Evolutionary conservation across 2,888 invertebrate genomes (phyloP), one percentile per base, ranked within the genome.

Genomic region (Stegana nigrithorax): DNA sequence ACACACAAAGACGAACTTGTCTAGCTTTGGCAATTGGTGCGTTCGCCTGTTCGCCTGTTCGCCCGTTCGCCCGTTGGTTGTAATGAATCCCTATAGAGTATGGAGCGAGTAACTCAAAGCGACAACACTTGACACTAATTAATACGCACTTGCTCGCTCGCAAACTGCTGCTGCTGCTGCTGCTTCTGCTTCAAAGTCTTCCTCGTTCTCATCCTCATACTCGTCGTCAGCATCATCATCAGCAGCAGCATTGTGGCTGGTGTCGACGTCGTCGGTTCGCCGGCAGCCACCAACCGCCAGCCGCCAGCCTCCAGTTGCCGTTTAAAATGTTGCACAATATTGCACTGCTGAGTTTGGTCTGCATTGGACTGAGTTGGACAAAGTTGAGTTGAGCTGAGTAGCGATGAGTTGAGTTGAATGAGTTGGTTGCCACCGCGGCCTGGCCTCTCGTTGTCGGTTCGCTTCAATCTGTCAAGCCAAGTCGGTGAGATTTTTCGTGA

Each of bases 91-190:
- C 53, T 36, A 21, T 36, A 27, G 53, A 12, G 36, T 55, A 36
- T 8, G 27, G 26, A 23, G 39, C 26, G 14, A 14, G 59, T 45
- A 27, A 32, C 44, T 53, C 39, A 26, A 59, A 55, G 36, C 75
- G 75, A 80, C 80, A 76, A 80, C 78, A 70, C 81, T 79, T 79
- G 78, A 75, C 81, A 80, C 78, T 79, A 81, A 79, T 79, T 81
- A 81, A 79, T 80, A 81, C 81, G 72, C 77, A 77, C 75, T 36
- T 32, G 51, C 45, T 32, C 3, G 5, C n/a, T n/a, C 39, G n/a
- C 39, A 6, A 39, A 39, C 39, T 39, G 17, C 45, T 50, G 50
- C 26, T 17, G 17, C 42, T n/a, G 23, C 17, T 17, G 3, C 50
- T n/a, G n/a, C n/a, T n/a, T n/a, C n/a, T n/a, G n/a, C n/a, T n/a